Evolutionary conservation across 2,113 vertebrate species (phyloP).

Genomic region (Parus major): DNA sequence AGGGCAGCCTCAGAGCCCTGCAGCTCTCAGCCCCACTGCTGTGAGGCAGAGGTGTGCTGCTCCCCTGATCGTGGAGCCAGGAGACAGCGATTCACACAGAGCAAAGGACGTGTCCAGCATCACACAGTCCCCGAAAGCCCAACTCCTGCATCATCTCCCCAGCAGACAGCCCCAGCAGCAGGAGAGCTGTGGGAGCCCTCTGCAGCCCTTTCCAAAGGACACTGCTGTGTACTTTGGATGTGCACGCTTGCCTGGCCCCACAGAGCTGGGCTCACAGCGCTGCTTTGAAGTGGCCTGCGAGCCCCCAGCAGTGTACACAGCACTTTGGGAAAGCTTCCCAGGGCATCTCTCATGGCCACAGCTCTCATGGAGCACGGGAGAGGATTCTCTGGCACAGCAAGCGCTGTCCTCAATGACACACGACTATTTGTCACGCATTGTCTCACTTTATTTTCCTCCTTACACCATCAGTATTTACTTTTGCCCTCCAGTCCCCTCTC

Average conservation of each 20-base stretch:
- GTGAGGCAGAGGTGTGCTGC: neutral
- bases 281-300: neutral
- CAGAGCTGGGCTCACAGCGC: neutral
- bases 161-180: neutral
- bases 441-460: neutral
- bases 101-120: accelerated
- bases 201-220: neutral
- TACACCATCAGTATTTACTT: accelerated
- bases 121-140: neutral
- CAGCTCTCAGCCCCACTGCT: no score
- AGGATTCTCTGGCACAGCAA: neutral
- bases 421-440: accelerated
- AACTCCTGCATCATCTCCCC: neutral
- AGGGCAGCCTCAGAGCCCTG: no score
- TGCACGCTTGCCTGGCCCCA: neutral
- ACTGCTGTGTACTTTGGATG: neutral
- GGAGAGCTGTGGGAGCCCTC: neutral
- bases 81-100: neutral
- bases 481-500: neutral
- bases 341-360: neutral
- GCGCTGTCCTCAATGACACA: neutral
- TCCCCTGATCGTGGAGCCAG: neutral
- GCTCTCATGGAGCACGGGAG: neutral
- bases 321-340: neutral
- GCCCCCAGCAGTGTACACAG: neutral